Percentiles rank a stretch among this genome's conserved stretches.
phyloP scores from a whole-genome alignment of 2,113 vertebrate genomes.

The Gallinago paraguaiae region DNA sequence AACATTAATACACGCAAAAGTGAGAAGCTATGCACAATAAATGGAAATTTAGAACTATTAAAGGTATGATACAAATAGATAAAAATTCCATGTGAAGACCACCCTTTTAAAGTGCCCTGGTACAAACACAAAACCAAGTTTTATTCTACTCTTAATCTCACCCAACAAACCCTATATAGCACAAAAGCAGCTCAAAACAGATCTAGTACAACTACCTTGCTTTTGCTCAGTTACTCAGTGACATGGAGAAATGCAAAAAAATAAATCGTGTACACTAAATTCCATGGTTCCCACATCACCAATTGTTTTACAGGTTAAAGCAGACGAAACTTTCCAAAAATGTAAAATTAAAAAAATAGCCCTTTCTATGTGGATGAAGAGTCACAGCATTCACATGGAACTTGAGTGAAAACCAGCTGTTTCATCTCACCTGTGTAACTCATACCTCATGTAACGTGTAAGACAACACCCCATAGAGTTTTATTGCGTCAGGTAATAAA shows the following conservation, averaged over 20 bases:
- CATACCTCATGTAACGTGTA: background rate
- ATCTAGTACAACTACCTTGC: background rate
- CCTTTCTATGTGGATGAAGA: background rate
- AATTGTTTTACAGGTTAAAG: background rate
- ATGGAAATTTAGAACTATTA: background rate
- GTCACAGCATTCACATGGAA: background rate
- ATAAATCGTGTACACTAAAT: background rate
- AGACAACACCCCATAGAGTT: background rate
- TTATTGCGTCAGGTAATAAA: slow-evolving; percentile 32
- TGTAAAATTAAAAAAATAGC: background rate
- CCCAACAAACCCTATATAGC: background rate
- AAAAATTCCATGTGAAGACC: background rate
- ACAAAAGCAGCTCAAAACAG: background rate
- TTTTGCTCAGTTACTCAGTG: background rate
- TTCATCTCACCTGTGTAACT: background rate
- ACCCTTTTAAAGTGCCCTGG: background rate
- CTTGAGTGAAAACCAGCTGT: background rate
- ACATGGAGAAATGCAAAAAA: background rate
- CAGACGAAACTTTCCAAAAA: background rate
- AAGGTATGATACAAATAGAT: background rate
- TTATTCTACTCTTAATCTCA: background rate
- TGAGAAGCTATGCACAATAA: background rate
- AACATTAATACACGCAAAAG: background rate
- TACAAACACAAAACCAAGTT: background rate
- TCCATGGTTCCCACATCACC: background rate